These are phyloP conservation scores for Fulica atra DNA, from an alignment of 2,113 vertebrate species.

Conservation along the genomic window DNA sequence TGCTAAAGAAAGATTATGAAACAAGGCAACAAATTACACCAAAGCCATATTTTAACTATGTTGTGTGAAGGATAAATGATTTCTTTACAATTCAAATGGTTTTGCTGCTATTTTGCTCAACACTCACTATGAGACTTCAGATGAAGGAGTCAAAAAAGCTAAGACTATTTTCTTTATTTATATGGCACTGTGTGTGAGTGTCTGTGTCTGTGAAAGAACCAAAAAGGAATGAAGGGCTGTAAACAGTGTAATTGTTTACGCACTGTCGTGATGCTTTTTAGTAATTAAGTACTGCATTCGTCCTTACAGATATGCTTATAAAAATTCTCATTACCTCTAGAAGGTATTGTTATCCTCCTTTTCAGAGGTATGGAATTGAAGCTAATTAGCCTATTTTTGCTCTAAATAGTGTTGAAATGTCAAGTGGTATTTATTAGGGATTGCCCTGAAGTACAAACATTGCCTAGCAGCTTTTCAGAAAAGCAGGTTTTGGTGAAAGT, in stretches of 20 bases:
- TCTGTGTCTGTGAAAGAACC: background rate
- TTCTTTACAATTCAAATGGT: background rate
- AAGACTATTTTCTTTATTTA: background rate
- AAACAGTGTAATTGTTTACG: background rate
- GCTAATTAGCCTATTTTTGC: background rate
- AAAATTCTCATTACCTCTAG: background rate
- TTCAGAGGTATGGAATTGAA: background rate
- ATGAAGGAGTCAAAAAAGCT: background rate
- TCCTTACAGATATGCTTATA: background rate
- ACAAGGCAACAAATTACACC: background rate
- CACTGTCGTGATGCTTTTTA: background rate
- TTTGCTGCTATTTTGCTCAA: background rate
- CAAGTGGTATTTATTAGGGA: background rate
- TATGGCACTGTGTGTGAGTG: background rate
- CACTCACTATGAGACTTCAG: background rate
- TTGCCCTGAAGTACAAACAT: background rate
- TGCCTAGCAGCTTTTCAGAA: background rate
- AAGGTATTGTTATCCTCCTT: background rate
- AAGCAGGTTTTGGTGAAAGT: background rate
- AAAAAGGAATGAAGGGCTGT: background rate
- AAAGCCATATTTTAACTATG: background rate
- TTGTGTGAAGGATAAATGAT: background rate
- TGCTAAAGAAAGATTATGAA: background rate
- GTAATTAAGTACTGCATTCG: background rate
- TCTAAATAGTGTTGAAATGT: background rate